Evolutionary conservation across 2,113 vertebrate genomes (phyloP).

Genomic region (Pachypanchax playfairii): DNA sequence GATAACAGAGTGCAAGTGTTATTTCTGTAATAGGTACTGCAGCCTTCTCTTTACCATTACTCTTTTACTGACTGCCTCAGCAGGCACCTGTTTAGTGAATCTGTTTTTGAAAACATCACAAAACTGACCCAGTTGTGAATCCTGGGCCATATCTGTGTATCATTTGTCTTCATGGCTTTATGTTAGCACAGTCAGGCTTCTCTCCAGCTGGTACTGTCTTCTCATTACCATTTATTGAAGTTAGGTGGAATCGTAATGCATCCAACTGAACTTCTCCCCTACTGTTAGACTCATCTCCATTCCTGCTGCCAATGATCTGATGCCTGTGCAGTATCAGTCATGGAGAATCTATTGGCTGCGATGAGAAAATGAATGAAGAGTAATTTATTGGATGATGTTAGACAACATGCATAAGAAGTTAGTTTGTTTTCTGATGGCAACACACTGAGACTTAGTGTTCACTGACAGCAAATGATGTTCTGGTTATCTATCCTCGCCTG

Average conservation of each 20-base stretch:
- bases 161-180: constrained; percentile 49
- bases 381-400: constrained; percentile 51
- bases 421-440: constrained; percentile 21
- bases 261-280: constrained; percentile 52
- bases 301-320: constrained; percentile 28
- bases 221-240: constrained; percentile 64
- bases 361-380: constrained; percentile 28
- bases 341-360: constrained; percentile 41
- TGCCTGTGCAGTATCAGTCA: constrained; percentile 40
- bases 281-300: constrained; percentile 47
- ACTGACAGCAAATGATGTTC: no score
- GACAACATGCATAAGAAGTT: constrained; percentile 22
- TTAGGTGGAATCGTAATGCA: constrained; percentile 55
- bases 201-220: constrained; percentile 45
- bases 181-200: constrained; percentile 30
- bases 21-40: constrained; percentile 56
- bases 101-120: constrained; percentile 47
- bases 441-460: constrained; percentile 9
- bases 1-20: constrained; percentile 30
- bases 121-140: constrained; percentile 53
- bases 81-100: constrained; percentile 52
- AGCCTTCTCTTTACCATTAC: constrained; percentile 60
- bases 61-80: constrained; percentile 55
- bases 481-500: background rate
- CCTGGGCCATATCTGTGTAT: constrained; percentile 32